These are phyloP conservation scores for Acrossocheilus wenchowensis DNA, from an alignment of 2,797 vertebrate species.

Conservation along the genomic window DNA sequence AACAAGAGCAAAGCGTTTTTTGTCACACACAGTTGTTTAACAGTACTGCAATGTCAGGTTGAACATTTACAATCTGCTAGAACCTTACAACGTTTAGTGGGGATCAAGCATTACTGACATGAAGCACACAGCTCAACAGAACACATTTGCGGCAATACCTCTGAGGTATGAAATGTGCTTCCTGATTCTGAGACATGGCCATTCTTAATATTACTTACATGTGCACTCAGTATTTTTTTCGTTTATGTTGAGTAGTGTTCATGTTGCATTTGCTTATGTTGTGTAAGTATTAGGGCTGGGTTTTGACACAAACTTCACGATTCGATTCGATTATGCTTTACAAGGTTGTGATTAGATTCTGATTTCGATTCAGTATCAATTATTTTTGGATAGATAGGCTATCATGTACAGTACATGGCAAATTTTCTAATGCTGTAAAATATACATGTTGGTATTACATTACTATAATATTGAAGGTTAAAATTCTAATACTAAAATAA, in stretches of 20 bases:
- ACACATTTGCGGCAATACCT: slow-evolving; percentile 22
- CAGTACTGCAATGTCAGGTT: not conserved
- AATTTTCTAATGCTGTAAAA: too few species aligned
- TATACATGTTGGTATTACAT: not conserved
- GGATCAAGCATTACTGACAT: slow-evolving; percentile 32
- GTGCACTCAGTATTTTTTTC: not conserved
- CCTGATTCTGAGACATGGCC: not conserved
- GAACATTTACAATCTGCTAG: not conserved
- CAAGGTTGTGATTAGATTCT: too few species aligned
- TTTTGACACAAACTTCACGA: too few species aligned
- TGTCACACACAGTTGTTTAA: slow-evolving; percentile 6
- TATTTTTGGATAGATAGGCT: too few species aligned
- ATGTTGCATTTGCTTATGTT: not conserved
- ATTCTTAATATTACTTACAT: not conserved
- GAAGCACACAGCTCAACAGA: slow-evolving; percentile 30
- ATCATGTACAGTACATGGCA: too few species aligned
- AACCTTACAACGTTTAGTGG: slow-evolving; percentile 14
- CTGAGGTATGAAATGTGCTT: slow-evolving; percentile 5
- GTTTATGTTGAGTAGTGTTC: not conserved
- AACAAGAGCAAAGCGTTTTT: slow-evolving; percentile 24
- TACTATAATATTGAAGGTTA: not conserved
- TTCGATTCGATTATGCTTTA: too few species aligned
- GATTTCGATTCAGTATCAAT: too few species aligned
- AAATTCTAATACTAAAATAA: not conserved
- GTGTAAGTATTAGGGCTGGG: not conserved